These are phyloP conservation scores for Chrysolina haemoptera DNA, from an alignment of 2,888 invertebrate genomes.

Conservation along the genomic window DNA sequence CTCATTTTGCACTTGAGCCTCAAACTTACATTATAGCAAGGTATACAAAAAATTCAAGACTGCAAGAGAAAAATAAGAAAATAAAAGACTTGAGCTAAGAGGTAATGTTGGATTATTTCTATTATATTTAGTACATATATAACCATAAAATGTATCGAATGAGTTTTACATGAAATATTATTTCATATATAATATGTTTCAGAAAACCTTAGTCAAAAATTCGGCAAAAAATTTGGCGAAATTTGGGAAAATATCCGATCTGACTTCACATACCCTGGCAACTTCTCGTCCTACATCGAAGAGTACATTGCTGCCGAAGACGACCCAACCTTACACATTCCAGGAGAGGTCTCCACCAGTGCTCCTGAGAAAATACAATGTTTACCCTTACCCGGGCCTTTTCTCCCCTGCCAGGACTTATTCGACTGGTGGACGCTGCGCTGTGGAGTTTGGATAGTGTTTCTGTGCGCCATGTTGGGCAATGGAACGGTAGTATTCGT, in stretches of 20 bases:
- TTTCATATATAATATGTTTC: constrained; percentile 53
- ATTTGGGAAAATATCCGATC: constrained; percentile 80
- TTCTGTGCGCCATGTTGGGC: constrained; percentile 94
- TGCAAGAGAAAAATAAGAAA: no score
- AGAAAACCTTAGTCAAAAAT: constrained; percentile 83
- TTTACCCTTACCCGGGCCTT: constrained; percentile 91
- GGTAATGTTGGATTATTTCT: no score
- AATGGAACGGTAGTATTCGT: constrained; percentile 97
- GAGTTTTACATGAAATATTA: no score
- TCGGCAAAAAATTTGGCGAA: constrained; percentile 80
- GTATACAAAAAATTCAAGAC: no score
- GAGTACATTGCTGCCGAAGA: constrained; percentile 80
- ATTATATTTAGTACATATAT: no score
- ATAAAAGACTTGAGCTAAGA: no score
- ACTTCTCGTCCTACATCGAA: constrained; percentile 80
- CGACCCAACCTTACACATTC: constrained; percentile 63
- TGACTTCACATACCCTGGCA: constrained; percentile 80
- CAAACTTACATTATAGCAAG: no score
- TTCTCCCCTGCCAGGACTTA: constrained; percentile 94
- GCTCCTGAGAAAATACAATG: constrained; percentile 77
- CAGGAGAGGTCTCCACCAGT: constrained; percentile 56
- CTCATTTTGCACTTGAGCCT: no score
- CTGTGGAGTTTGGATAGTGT: constrained; percentile 98
- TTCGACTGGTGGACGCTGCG: constrained; percentile 98
- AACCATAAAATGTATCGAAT: no score